Percentiles rank a stretch among this genome's conserved stretches.
phyloP scores from a whole-genome alignment of 53 echinoderm and acorn worm genomes.

The Mesocentrotus franciscanus region DNA sequence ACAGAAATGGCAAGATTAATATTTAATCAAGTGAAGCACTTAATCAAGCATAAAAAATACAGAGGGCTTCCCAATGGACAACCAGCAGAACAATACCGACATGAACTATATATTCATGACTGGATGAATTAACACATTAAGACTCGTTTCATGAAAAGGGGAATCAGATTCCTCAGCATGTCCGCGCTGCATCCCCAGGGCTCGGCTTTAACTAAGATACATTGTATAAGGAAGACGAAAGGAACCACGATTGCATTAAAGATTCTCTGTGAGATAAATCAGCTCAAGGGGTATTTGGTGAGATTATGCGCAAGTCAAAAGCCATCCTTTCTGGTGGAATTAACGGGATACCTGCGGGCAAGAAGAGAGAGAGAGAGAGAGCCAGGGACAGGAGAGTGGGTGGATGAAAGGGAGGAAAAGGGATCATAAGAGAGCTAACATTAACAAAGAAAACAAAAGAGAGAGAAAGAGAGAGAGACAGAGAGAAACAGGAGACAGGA shows the following conservation, averaged over 20 bases:
- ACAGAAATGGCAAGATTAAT: slow-evolving; percentile 26
- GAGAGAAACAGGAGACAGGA: background rate
- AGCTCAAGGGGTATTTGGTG: slow-evolving; percentile 50
- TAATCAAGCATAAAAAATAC: slow-evolving; percentile 8
- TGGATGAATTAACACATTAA: slow-evolving; percentile 46
- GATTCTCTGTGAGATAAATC: slow-evolving; percentile 29
- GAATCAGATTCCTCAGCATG: background rate
- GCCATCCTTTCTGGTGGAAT: slow-evolving; percentile 62
- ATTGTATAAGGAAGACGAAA: background rate
- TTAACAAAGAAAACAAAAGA: background rate
- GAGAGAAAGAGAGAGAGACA: background rate
- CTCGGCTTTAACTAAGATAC: slow-evolving; percentile 22
- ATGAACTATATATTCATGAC: slow-evolving; percentile 47
- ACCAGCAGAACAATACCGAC: background rate
- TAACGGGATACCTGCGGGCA: slow-evolving; percentile 55
- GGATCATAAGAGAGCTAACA: background rate
- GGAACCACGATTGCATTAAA: slow-evolving; percentile 42
- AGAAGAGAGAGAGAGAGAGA: slow-evolving; percentile 1
- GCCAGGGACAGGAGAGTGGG: background rate
- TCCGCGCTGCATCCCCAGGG: background rate
- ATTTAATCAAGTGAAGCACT: slow-evolving; percentile 28
- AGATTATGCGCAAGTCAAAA: slow-evolving; percentile 63
- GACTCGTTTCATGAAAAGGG: background rate
- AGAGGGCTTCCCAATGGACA: background rate
- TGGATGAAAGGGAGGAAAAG: background rate